Evolutionary conservation across 2,888 invertebrate species (phyloP), one percentile per base, ranked within the genome.

Genomic region (Theretra japonica): DNA sequence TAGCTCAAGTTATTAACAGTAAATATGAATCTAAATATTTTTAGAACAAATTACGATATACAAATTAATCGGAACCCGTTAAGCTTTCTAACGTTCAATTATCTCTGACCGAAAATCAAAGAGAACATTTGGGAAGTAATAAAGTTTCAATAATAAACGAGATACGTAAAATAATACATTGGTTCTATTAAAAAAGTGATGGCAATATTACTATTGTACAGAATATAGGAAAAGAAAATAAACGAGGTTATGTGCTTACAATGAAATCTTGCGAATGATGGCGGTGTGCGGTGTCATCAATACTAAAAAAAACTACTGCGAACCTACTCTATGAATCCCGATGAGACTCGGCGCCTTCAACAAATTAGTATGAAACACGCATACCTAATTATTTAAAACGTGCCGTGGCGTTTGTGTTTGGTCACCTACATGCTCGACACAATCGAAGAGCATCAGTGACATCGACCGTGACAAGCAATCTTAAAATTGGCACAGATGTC

Each of bases 291-390:
- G 53, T 59, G 59, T 69, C 68, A 72, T 74, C 72, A 70, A 75
- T 76, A 69, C 77, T 23, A 65, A 65, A 65, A 41, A 60, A 76
- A 75, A 75, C 74, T 72, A 73, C 74, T 78, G 79, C 79, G 77
- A 77, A 73, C 72, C 58, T 83, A 79, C 80, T 87, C 77, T 72
- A 72, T 87, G 93, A 89, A 92, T 93, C 83, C 78, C 77, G 86
- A 93, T 92, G 85, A 89, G 86, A 75, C 70, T 74, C 84, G 93
- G 92, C 92, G 93, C 93, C 92, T 79, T 78, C 74, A 75, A 73
- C 77, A 74, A 77, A 82, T 87, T 86, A 80, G 81, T 84, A 88
- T 86, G 83, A 84, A 83, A 77, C 79, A 77, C 78, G 85, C 88
- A 87, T 88, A 80, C 81, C 83, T 90, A 89, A 90, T 91, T 90